Evolutionary conservation across 2,888 invertebrate species (phyloP), one percentile per base, ranked within the genome.

Genomic region (Elysia crispata): DNA sequence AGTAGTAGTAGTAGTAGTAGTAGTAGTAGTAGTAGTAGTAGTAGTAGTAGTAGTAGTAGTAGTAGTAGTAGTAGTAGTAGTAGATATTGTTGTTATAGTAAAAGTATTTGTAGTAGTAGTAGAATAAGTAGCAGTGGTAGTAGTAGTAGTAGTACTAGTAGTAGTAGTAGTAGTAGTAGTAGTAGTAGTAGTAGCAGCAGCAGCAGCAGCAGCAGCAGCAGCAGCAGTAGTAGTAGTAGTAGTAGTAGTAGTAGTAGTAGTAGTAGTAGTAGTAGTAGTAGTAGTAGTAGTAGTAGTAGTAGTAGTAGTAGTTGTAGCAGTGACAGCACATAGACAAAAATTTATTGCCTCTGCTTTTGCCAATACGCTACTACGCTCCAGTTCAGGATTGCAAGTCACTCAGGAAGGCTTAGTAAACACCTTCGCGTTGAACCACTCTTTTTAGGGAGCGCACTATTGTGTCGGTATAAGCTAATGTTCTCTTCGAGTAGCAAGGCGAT

Each of bases 1-100:
- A 54, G 54, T 54, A 54, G 54, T 54, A 54, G 54, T 54, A 54
- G 54, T 54, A 54, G 54, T 54, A 54, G 54, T 54, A 54, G 54
- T 54, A 54, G 54, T 54, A 54, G 54, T 54, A 54, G 54, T 54
- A 54, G 54, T 54, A 54, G 54, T 54, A 54, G 54, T 54, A 54
- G 54, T 54, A 54, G 54, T 54, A 54, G 54, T 54, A 54, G 54
- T 54, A 54, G 54, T 54, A 54, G 54, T 54, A 54, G 54, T 54
- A 54, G 54, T 54, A 54, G 54, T 54, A 54, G 54, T 54, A 54
- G 54, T 54, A n/a, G n/a, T n/a, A n/a, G n/a, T n/a, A n/a, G n/a
- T n/a, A n/a, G n/a, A n/a, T n/a, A n/a, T n/a, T n/a, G n/a, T n/a
- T n/a, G n/a, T n/a, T n/a, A n/a, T n/a, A n/a, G n/a, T n/a, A n/a